Evolutionary conservation across 1,140 invertebrate species (phyloP).

Genomic region (Neodiprion virginianus): DNA sequence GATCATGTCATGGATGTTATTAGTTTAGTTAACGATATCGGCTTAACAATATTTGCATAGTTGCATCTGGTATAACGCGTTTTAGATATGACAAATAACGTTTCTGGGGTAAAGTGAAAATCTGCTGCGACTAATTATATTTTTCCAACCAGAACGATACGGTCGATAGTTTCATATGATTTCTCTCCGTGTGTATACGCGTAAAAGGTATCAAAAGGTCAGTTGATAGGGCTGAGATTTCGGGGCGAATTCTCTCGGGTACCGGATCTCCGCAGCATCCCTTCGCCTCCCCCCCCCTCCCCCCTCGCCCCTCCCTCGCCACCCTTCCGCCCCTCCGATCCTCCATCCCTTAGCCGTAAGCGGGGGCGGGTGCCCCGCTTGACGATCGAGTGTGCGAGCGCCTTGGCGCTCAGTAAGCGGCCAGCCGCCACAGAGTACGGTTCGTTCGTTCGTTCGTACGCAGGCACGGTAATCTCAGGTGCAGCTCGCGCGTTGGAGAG

Average conservation of each 20-base stretch:
- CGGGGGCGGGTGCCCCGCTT: conserved; percentile 46
- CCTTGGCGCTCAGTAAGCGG: conserved; percentile 53
- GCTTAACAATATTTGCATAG: no score
- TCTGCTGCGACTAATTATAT: no score
- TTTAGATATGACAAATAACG: no score
- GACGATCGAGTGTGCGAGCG: conserved; percentile 26
- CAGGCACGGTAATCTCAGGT: neutral
- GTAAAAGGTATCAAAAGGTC: neutral
- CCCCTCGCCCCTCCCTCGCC: no score
- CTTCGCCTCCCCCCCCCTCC: neutral
- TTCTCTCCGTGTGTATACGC: no score
- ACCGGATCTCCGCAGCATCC: neutral
- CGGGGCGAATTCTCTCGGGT: no score
- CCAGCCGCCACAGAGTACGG: conserved; percentile 49
- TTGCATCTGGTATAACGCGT: no score
- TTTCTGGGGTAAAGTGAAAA: no score
- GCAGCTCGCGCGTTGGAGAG: neutral
- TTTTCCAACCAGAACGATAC: no score
- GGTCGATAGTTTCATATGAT: no score
- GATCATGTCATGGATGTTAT: no score
- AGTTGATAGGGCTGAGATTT: neutral
- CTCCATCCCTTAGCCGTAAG: conserved; percentile 38
- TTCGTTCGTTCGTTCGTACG: conserved; percentile 20
- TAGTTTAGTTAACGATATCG: no score
- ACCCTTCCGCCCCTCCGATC: conserved; percentile 22